Evolutionary conservation across 2,888 invertebrate genomes (phyloP).

Genomic region (Diadegma fenestrale): DNA sequence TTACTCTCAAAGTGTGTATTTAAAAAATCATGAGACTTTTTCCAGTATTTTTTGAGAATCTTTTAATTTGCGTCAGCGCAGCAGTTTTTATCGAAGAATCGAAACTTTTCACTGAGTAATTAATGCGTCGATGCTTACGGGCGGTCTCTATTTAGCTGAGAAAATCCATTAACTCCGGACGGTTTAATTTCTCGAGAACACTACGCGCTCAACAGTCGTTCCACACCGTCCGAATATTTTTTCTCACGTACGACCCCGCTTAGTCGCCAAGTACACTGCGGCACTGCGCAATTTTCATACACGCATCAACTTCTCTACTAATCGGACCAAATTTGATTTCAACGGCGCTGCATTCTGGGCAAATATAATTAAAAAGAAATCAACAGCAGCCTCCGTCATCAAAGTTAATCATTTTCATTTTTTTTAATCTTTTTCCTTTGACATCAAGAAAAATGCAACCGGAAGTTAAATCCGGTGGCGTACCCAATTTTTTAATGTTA

Average conservation of each 20-base stretch:
- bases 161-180: conserved; percentile 18
- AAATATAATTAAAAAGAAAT: neutral
- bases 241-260: conserved; percentile 17
- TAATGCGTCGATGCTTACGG: neutral
- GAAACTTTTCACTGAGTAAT: conserved; percentile 32
- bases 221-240: conserved; percentile 19
- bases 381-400: neutral
- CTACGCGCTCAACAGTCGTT: conserved; percentile 3
- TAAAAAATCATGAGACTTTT: neutral
- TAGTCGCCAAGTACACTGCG: neutral
- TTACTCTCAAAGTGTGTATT: neutral
- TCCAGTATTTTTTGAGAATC: neutral
- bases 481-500: no score
- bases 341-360: neutral
- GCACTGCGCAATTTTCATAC: conserved; percentile 22
- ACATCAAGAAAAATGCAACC: no score
- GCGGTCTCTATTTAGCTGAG: conserved; percentile 27
- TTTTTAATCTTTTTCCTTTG: neutral
- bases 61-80: neutral
- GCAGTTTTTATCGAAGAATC: neutral
- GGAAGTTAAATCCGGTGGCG: no score
- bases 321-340: neutral
- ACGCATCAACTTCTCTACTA: conserved; percentile 10
- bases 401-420: neutral
- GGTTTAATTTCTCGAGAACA: conserved; percentile 39